phyloP scores from a whole-genome alignment of 1,140 invertebrate species.

The Panagrolaimus sp. region DNA sequence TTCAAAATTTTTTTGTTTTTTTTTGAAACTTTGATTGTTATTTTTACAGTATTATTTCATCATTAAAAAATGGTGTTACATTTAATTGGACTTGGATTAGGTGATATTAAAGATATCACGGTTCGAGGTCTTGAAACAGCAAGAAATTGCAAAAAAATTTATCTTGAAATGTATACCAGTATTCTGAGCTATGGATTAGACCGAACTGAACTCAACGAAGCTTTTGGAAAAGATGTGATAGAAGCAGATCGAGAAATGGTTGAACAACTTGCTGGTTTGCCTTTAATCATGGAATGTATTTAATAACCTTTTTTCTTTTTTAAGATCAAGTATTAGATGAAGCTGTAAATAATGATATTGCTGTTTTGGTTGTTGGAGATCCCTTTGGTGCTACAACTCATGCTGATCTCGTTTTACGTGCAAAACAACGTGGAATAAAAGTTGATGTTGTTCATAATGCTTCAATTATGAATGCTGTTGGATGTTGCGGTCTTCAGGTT shows the following conservation, averaged over 20 bases:
- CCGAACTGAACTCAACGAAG: slow-evolving; percentile 60
- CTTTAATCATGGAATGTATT: neutral
- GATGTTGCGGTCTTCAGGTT: slow-evolving; percentile 87
- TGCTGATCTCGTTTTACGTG: slow-evolving; percentile 83
- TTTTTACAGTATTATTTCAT: neutral
- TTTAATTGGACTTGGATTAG: slow-evolving; percentile 87
- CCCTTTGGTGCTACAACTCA: slow-evolving; percentile 84
- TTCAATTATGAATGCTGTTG: slow-evolving; percentile 93
- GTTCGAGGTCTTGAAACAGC: slow-evolving; percentile 90
- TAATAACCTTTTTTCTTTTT: slow-evolving; percentile 29
- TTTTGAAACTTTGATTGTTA: too few relatives aligned
- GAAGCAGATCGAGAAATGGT: slow-evolving; percentile 87
- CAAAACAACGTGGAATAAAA: slow-evolving; percentile 66
- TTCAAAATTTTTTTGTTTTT: too few relatives aligned
- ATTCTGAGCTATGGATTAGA: slow-evolving; percentile 67
- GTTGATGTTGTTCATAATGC: slow-evolving; percentile 87
- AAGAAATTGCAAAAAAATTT: slow-evolving; percentile 68
- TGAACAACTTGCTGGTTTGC: slow-evolving; percentile 71
- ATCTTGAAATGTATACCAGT: slow-evolving; percentile 93
- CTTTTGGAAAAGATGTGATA: slow-evolving; percentile 67
- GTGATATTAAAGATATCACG: slow-evolving; percentile 90
- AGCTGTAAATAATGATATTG: slow-evolving; percentile 72
- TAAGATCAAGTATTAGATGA: slow-evolving; percentile 74
- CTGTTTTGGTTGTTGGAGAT: slow-evolving; percentile 83
- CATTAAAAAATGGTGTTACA: slow-evolving; percentile 72